Conservation (phyloP, 2,888 invertebrate genomes). For the Scelioninae gen. 1 region DNA sequence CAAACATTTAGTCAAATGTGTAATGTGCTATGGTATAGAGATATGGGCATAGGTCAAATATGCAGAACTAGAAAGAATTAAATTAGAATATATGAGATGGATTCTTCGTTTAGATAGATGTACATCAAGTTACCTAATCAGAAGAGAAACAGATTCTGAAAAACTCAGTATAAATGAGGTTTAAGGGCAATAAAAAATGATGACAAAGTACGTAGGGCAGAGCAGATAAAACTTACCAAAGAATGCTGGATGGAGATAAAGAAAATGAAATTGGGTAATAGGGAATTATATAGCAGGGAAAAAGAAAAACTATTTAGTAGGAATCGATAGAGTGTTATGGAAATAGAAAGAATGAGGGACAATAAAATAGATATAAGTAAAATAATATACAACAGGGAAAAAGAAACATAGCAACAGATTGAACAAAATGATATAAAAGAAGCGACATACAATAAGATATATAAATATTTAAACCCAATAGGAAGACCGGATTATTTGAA, state of each 20-base stretch:
- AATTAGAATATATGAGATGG: conserved; percentile 36
- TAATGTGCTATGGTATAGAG: conserved; percentile 21
- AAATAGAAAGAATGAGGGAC: not conserved
- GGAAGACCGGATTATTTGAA: no score
- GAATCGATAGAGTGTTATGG: not conserved
- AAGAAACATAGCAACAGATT: not conserved
- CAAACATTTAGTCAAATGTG: not conserved
- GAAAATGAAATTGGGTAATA: not conserved
- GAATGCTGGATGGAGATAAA: conserved; percentile 23
- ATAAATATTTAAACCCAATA: no score
- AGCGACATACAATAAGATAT: no score
- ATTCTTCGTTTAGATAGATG: conserved; percentile 18
- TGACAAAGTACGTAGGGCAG: not conserved
- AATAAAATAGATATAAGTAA: not conserved
- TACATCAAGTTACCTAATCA: conserved; percentile 19
- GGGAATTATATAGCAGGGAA: not conserved
- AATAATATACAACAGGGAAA: not conserved
- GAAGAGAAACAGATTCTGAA: conserved; percentile 1
- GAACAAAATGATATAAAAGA: no score
- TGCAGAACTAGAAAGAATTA: conserved; percentile 28
- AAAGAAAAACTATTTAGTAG: not conserved
- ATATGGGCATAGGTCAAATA: conserved; percentile 35
- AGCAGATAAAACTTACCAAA: not conserved
- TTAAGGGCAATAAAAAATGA: not conserved
- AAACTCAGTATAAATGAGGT: conserved; percentile 8